Evolutionary conservation across 2,888 invertebrate genomes (phyloP), one percentile per base, ranked within the genome.

Genomic region (Pocota personata): DNA sequence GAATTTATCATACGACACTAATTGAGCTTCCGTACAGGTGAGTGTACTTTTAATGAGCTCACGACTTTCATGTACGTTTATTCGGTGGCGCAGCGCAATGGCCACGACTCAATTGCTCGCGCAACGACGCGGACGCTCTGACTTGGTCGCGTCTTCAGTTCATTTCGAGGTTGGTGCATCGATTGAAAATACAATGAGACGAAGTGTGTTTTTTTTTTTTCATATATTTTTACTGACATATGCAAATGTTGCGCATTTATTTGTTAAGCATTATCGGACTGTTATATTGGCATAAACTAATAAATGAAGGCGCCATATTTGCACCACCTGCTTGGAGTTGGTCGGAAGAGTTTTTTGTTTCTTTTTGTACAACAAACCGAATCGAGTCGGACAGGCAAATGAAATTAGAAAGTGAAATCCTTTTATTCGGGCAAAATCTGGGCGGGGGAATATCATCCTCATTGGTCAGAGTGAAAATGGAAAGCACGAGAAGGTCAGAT

Each of bases 231-330:
- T n/a, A n/a, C 71, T 86, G 86, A 86, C 82, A 72, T 86, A 86
- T 86, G 86, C 86, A 82, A 86, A 86, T 86, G 82, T 57, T 82
- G 72, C 67, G 72, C 86, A 82, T 77, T 86, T 86, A 86, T 86
- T 86, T 80, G 71, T 86, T 80, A 76, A 72, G 82, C 82, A 82
- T 75, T 86, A 86, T 86, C 82, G 86, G 67, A 72, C 76, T 67
- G 76, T 72, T 82, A 82, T 82, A 86, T 86, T 77, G 82, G 82
- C 86, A 82, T 86, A 77, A 82, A 86, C 82, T 86, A 86, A 86
- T 86, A 86, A 86, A 82, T 82, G 86, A 72, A 82, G 86, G 82
- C 80, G 86, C 86, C 80, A 86, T 82, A 86, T 86, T 86, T 86
- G 86, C 80, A 76, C 21, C 62, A 67, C 62, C 84, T 84, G 84